phyloP scores from a whole-genome alignment of 2,888 invertebrate genomes.

The Polydrusus cervinus region DNA sequence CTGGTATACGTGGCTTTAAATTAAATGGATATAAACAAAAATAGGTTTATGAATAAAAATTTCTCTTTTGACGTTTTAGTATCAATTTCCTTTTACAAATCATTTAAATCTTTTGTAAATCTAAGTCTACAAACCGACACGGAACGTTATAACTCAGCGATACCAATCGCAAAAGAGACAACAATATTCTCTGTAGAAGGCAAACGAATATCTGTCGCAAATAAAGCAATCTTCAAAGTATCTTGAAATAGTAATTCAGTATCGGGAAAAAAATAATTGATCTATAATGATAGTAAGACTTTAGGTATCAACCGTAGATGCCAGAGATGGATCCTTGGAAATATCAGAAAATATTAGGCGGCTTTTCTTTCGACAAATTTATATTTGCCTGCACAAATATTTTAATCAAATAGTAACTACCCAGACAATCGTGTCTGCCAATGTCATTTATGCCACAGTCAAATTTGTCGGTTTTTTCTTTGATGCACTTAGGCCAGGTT shows the following conservation, averaged over 20 bases:
- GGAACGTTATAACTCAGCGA: slow-evolving; percentile 36
- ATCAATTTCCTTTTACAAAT: slow-evolving; percentile 6
- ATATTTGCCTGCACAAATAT: no score
- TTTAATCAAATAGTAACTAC: no score
- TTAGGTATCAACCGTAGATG: no score
- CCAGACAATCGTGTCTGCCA: no score
- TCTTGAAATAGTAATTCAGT: slow-evolving; percentile 56
- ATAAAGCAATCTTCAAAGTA: slow-evolving; percentile 55
- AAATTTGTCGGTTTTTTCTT: no score
- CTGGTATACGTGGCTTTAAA: not conserved
- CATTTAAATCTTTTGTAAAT: slow-evolving; percentile 12
- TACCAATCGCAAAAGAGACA: slow-evolving; percentile 54
- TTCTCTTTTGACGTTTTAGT: slow-evolving; percentile 15
- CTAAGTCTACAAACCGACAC: slow-evolving; percentile 14
- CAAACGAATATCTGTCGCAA: slow-evolving; percentile 52
- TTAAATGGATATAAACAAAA: not conserved
- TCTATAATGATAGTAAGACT: slow-evolving; percentile 55
- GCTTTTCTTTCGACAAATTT: no score
- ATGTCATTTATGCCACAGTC: no score
- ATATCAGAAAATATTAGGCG: no score
- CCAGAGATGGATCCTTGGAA: no score
- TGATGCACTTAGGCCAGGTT: no score
- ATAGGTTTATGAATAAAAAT: not conserved
- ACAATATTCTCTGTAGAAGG: slow-evolving; percentile 50
- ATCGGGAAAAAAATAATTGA: slow-evolving; percentile 57